Conservation (phyloP, 1,140 invertebrate genomes). For the Drosophila pallidifrons region DNA sequence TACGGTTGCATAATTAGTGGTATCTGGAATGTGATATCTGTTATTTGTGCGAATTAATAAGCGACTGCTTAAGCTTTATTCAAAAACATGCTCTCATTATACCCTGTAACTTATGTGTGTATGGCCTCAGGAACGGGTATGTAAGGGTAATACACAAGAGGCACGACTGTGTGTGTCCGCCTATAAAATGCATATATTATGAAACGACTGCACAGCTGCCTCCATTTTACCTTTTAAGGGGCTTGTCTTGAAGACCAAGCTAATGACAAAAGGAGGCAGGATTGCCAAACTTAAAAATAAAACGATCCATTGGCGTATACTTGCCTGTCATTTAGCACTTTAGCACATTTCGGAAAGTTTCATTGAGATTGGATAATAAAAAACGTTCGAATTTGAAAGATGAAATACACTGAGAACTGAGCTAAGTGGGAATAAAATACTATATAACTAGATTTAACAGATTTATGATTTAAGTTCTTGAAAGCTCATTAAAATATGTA, state of each 20-base stretch:
- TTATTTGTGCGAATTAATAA: slow-evolving; percentile 15
- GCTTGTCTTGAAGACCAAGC: not conserved
- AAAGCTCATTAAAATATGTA: too few relatives aligned
- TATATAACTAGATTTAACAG: too few relatives aligned
- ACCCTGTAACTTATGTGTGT: not conserved
- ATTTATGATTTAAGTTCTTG: too few relatives aligned
- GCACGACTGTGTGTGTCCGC: not conserved
- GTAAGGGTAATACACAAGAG: not conserved
- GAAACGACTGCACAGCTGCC: not conserved
- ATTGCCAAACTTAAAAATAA: not conserved
- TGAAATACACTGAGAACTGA: too few relatives aligned
- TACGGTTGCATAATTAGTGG: slow-evolving; percentile 34
- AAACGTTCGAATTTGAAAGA: too few relatives aligned
- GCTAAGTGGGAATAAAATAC: too few relatives aligned
- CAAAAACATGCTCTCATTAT: slow-evolving; percentile 27
- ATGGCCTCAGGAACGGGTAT: not conserved
- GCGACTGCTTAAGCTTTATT: slow-evolving; percentile 4
- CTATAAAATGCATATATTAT: not conserved
- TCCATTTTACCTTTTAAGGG: too few relatives aligned
- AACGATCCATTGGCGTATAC: not conserved
- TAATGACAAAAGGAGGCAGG: not conserved
- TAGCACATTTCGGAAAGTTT: not conserved
- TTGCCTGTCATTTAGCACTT: not conserved
- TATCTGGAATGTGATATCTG: slow-evolving; percentile 16
- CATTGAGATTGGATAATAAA: too few relatives aligned